Percentiles rank a stretch among this genome's conserved stretches.
Evolutionary conservation across 2,113 vertebrate species (phyloP).

Genomic region (Crotophaga sulcirostris): DNA sequence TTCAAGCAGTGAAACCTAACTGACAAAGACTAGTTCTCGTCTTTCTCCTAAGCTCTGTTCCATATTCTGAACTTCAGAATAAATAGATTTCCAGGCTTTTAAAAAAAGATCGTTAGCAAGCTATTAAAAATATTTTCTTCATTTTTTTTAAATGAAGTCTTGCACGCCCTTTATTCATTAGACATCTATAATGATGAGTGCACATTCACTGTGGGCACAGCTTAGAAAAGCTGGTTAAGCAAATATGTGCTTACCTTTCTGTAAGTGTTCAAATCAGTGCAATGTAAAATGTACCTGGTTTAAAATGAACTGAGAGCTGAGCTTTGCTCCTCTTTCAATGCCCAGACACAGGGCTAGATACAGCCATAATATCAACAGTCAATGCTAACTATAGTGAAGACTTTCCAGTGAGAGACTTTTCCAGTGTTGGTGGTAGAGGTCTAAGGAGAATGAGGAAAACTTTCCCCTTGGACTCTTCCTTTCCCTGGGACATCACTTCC

Average conservation of each 20-base stretch:
- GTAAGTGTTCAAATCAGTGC: not conserved
- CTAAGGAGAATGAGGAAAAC: not conserved
- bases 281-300: not conserved
- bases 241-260: not conserved
- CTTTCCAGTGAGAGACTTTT: not conserved
- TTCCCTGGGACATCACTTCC: not conserved
- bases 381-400: not conserved
- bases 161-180: not conserved
- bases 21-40: not conserved
- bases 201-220: not conserved
- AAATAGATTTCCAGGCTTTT: not conserved
- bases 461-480: not conserved
- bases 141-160: not conserved
- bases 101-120: not conserved
- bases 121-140: not conserved
- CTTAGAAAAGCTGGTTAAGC: not conserved
- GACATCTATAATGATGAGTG: not conserved
- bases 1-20: not conserved
- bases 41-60: not conserved
- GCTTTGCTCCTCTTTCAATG: not conserved
- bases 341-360: not conserved
- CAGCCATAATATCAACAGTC: not conserved
- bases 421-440: too few relatives aligned
- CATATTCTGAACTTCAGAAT: not conserved
- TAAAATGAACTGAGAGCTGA: not conserved